A percentile compares a stretch with the other conserved stretches of the same genome.
These are phyloP conservation scores for Meles meles DNA, from an alignment of 2,113 vertebrate species.

Conservation along the genomic window DNA sequence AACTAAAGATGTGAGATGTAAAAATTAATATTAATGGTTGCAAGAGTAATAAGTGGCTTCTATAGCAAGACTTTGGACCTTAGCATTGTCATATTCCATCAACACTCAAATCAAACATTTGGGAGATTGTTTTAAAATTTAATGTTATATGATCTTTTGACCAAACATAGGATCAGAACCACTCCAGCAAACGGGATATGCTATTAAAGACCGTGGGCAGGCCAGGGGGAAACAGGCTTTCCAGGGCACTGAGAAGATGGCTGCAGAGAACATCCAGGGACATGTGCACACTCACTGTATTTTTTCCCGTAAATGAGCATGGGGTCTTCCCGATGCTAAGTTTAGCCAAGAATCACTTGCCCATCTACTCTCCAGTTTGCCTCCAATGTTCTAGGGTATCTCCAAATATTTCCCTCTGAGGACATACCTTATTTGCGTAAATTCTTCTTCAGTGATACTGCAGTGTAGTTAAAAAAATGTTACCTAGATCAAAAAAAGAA, in stretches of 20 bases:
- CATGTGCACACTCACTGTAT: not conserved
- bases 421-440: not conserved
- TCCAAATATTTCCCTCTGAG: slow-evolving; percentile 35
- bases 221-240: not conserved
- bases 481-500: not conserved
- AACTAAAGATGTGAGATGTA: not conserved
- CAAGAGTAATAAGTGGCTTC: not conserved
- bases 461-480: not conserved
- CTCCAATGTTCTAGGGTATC: not conserved
- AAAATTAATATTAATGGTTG: not conserved
- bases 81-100: not conserved
- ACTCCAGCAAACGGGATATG: not conserved
- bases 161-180: not conserved
- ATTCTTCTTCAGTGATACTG: not conserved
- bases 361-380: not conserved
- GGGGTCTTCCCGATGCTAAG: not conserved
- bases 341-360: not conserved
- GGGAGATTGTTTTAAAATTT: slow-evolving; percentile 7
- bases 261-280: not conserved
- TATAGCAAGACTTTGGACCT: not conserved
- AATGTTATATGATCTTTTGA: not conserved
- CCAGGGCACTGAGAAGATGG: not conserved
- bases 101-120: not conserved
- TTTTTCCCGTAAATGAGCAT: not conserved
- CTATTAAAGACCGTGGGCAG: not conserved